These are phyloP conservation scores for Steatocranus sp. DNA, from an alignment of 2,797 vertebrate species.

Conservation along the genomic window DNA sequence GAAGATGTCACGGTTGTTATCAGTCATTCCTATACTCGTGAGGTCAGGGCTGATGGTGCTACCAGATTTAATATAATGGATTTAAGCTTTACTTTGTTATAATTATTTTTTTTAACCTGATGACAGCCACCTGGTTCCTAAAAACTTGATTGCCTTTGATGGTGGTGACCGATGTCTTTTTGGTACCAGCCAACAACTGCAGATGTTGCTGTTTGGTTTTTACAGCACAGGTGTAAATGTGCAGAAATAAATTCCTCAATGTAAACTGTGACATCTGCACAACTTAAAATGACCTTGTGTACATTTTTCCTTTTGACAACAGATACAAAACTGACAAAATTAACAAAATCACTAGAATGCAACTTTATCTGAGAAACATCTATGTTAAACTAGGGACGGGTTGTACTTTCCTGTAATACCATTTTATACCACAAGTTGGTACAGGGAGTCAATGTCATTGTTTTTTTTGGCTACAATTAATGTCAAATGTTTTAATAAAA, in stretches of 20 bases:
- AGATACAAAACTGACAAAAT: neutral
- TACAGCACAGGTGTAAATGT: neutral
- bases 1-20: neutral
- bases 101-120: neutral
- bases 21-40: neutral
- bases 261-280: neutral
- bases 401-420: neutral
- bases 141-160: neutral
- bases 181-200: neutral
- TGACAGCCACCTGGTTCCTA: neutral
- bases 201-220: neutral
- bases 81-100: neutral
- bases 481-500: neutral
- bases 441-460: neutral
- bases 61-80: neutral
- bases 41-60: neutral
- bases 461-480: neutral
- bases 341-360: neutral
- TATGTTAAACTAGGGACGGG: neutral
- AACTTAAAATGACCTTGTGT: neutral
- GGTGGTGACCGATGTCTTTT: neutral
- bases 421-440: neutral
- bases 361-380: neutral
- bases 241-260: neutral
- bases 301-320: neutral